Evolutionary conservation across 1,140 invertebrate genomes (phyloP), one percentile per base, ranked within the genome.

Genomic region (Drosophila sulfurigaster): DNA sequence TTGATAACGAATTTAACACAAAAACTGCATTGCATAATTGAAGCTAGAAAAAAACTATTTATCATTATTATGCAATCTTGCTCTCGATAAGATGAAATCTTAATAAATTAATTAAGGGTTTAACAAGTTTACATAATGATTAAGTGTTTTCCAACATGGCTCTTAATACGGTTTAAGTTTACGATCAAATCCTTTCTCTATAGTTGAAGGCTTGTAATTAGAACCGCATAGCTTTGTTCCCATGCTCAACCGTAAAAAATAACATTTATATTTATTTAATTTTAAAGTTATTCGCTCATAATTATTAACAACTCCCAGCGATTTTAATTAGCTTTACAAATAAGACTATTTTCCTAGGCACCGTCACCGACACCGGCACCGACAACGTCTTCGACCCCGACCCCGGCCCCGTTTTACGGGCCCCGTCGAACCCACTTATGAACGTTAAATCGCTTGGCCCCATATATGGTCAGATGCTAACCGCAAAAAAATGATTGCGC

Each of bases 321-420:
- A 88, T 80, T 82, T 88, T 87, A 87, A 82, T 88, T 78, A 73
- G 66, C 72, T 88, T 82, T 82, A 75, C 60, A 54, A 71, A 65
- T 71, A 65, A 57, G 70, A 49, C 38, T 64, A 52, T 65, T 69
- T 11, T 11, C 41, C 41, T 43, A n/a, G n/a, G 41, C n/a, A 43
- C 11, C 41, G 41, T 7, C 41, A 5, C 41, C 41, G 10, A 32
- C 32, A 13, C 41, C 48, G 51, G 20, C 68, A 30, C 43, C 20
- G 16, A 25, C 20, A 25, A 25, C 20, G 32, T 32, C 38, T 25
- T 25, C 49, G 28, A n/a, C 32, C 32, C 16, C 20, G 2, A 6
- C 62, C 32, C 28, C 48, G 51, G 38, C 69, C 41, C 45, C 25
- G 25, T 54, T 32, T 32, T 32, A 30, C 51, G 28, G 70, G 46